These are phyloP conservation scores for Zosterops pallidus DNA, from an alignment of 2,113 vertebrate species.

Conservation along the genomic window DNA sequence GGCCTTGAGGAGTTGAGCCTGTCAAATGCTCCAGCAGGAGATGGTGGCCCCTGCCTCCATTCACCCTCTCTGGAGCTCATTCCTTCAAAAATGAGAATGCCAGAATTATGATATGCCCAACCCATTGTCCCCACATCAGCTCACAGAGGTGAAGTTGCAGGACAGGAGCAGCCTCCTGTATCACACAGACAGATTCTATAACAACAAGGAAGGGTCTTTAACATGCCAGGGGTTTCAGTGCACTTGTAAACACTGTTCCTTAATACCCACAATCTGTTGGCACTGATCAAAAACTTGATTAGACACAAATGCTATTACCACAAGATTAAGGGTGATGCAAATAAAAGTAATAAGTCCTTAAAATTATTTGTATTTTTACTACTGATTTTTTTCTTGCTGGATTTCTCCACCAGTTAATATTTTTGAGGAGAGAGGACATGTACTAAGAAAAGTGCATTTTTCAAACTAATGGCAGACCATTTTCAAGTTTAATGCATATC, in stretches of 20 bases:
- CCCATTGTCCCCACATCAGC: not conserved
- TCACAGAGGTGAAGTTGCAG: not conserved
- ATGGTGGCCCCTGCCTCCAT: not conserved
- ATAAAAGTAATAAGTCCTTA: not conserved
- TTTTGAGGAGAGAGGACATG: not conserved
- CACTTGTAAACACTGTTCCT: not conserved
- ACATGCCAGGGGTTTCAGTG: not conserved
- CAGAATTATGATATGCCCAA: not conserved
- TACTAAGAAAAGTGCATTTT: not conserved
- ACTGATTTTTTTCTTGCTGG: not conserved
- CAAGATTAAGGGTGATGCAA: not conserved
- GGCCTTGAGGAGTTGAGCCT: not conserved
- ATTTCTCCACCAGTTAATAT: not conserved
- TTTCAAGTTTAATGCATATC: not conserved
- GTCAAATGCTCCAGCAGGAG: not conserved
- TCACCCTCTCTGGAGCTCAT: not conserved
- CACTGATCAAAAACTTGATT: not conserved
- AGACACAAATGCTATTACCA: not conserved
- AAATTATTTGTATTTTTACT: not conserved
- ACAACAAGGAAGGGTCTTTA: not conserved
- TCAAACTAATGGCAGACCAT: not conserved
- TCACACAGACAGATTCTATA: too few species aligned
- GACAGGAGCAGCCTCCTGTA: not conserved
- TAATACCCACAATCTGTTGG: not conserved
- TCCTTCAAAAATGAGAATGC: not conserved